Base-by-base conservation (phyloP, 2,113 vertebrate species). In the Elachura formosa region DNA sequence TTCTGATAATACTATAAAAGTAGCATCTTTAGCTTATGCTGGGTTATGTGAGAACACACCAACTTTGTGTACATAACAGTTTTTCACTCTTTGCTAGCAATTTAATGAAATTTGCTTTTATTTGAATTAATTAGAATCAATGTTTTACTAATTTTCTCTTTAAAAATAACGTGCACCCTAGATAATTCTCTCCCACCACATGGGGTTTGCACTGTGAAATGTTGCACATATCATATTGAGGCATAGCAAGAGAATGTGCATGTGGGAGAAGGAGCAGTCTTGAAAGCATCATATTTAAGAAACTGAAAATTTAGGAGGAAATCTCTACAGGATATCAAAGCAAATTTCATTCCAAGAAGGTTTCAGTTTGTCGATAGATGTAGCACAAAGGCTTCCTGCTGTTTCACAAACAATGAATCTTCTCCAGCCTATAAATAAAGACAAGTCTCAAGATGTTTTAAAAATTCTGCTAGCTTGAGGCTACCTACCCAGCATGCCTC, bases 401-500 rank as follows among this genome's bases (percentile, higher is more conserved):
- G 92, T 87, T 96, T 81, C 67, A 81, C 90, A 86, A 95, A 96
- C 93, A 95, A 94, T 93, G 95, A 80, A 77, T 96, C 95, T 95
- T 94, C 91, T 93, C 59, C 49, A 46, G 67, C 54, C 74, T 64
- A 96, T 97, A 97, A 97, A 97, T 96, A 97, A 91, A 96, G 85
- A 54, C 38, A 87, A 84, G 31, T 81, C 92, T 97, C 82, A 38
- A 87, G 51, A 87, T 84, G 92, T 96, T 91, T 55, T 1, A 90
- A 89, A 96, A 91, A 95, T 96, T 96, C 84, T 52, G 29, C 38
- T 94, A 91, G 94, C 96, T 98, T 46, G 54, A 91, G 96, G 96
- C 95, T 92, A 86, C 87, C 93, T 95, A 59, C 96, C 63, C 97
- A 94, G 96, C 84, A 91, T 93, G 89, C 23, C 66, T 97, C 86